Evolutionary conservation across 1,140 invertebrate genomes (phyloP).

Genomic region (Lordiphosa stackelbergi): DNA sequence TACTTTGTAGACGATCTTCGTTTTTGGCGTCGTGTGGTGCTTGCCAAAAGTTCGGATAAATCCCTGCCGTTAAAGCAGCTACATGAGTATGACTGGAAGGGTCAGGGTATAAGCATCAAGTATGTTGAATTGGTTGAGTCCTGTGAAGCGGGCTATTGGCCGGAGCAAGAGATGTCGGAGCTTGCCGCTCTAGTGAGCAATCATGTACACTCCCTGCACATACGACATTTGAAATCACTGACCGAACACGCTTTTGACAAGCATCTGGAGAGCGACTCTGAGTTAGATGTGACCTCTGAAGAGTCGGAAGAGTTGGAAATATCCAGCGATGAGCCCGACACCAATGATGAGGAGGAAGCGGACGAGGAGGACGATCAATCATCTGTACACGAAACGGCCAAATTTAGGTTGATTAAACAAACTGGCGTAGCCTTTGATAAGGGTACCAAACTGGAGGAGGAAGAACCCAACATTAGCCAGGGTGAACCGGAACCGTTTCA

Average conservation of each 20-base stretch:
- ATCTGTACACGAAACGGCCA: neutral
- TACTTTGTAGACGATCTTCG: conserved; percentile 41
- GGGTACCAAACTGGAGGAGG: neutral
- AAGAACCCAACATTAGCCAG: neutral
- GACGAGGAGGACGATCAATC: conserved; percentile 19
- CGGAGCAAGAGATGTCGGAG: conserved; percentile 39
- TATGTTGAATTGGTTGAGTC: conserved; percentile 61
- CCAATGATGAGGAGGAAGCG: conserved; percentile 4
- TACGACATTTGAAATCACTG: conserved; percentile 51
- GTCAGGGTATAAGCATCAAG: conserved; percentile 56
- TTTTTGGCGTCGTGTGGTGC: conserved; percentile 60
- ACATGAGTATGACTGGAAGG: conserved; percentile 53
- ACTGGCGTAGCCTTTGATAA: neutral
- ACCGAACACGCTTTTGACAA: conserved; percentile 28
- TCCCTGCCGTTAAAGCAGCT: conserved; percentile 28
- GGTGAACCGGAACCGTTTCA: neutral
- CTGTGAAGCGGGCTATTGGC: conserved; percentile 55
- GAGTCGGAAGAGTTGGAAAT: conserved; percentile 16
- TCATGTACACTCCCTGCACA: conserved; percentile 36
- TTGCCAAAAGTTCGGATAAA: conserved; percentile 45
- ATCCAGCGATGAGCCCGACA: conserved; percentile 44
- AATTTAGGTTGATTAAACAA: neutral
- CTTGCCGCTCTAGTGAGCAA: conserved; percentile 34
- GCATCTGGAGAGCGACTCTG: conserved; percentile 11
- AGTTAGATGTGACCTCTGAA: conserved; percentile 34